Base-by-base conservation (phyloP, 2,888 invertebrate species). In the Drosophila anomalata region DNA sequence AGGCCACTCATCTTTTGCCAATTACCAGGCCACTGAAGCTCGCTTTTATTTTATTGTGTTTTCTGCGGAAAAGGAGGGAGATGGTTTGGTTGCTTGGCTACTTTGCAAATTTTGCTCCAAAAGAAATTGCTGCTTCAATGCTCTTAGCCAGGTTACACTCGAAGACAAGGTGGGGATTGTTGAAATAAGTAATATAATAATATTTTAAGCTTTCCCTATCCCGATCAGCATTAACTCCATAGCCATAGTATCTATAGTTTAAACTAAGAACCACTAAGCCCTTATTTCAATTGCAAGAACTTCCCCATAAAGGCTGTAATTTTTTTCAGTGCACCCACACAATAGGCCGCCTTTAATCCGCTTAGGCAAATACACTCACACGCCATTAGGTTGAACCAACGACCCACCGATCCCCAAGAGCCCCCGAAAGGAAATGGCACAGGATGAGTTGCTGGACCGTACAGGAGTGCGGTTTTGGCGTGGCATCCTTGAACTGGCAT, bases 1-100 rank as follows among this genome's bases (percentile, higher is more conserved):
- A 95, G 92, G 62, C 95, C 95, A 91, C 94, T 94, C 94, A 94
- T 94, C 66, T 24, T n/a, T 46, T 26, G 26, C 31, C 39, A 51
- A 50, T 58, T 47, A 48, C 26, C 47, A 20, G 42, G 50, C 7
- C 17, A 42, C 41, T 20, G 29, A 26, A 24, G 44, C 14, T 17
- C 41, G 41, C 39, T 46, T 44, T 52, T 48, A 36, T 26, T 26
- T 50, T 63, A 4, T 14, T 52, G 22, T 24, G 5, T 17, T 33
- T 26, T 41, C 52, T 54, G 31, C 7, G 42, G n/a, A 8, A 41
- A 14, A 50, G 24, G 3, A 33, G 29, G 2, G 26, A 14, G 33
- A 33, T 14, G 55, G 22, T 36, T 26, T 22, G 20, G 63, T 70
- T 55, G 73, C 44, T 48, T 31, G 42, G 42, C 39, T 61, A 26